Evolutionary conservation across 1,140 invertebrate species (phyloP).

Genomic region (Eciton burchellii): DNA sequence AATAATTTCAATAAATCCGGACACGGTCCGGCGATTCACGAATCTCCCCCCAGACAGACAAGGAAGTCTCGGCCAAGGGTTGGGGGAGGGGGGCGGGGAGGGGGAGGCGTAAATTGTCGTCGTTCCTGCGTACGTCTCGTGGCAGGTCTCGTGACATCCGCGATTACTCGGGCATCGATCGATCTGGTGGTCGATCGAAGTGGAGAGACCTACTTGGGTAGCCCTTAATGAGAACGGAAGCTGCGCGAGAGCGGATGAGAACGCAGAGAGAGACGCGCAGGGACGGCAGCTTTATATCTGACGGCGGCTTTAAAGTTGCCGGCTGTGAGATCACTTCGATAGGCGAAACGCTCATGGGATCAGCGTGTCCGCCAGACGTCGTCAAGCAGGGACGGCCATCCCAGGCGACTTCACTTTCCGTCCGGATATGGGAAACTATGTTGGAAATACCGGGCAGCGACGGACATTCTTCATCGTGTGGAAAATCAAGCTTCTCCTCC

Average conservation of each 20-base stretch:
- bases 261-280: conserved; percentile 31
- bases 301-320: conserved; percentile 78
- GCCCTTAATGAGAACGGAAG: neutral
- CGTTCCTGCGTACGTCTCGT: neutral
- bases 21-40: conserved; percentile 39
- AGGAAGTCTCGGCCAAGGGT: conserved; percentile 1
- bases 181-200: neutral
- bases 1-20: conserved; percentile 58
- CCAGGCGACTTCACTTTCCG: conserved; percentile 69
- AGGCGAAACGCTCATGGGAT: conserved; percentile 75
- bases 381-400: conserved; percentile 66
- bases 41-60: conserved; percentile 51
- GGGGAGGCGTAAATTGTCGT: neutral
- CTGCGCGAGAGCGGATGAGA: neutral
- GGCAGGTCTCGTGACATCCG: neutral
- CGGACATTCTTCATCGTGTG: conserved; percentile 66
- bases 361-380: conserved; percentile 53
- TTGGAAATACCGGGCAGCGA: conserved; percentile 58
- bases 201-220: neutral
- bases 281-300: conserved; percentile 76
- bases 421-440: conserved; percentile 67
- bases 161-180: neutral
- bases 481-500: conserved; percentile 64
- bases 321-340: conserved; percentile 78
- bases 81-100: too few relatives aligned